These are phyloP conservation scores for Danionella cerebrum DNA, from an alignment of 2,113 vertebrate genomes.

Conservation along the genomic window DNA sequence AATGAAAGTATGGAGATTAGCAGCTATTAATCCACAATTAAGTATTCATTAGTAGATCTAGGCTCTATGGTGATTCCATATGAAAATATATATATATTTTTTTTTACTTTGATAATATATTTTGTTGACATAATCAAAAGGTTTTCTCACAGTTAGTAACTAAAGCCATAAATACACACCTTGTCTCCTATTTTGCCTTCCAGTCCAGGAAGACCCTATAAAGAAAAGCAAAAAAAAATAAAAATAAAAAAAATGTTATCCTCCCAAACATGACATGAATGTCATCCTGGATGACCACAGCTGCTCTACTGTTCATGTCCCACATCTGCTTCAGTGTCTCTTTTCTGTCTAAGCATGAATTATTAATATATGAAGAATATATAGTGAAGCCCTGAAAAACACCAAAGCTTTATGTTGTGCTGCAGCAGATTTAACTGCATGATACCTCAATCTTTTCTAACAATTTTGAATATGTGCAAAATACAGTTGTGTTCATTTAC, in stretches of 20 bases:
- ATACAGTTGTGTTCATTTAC: no score
- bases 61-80: no score
- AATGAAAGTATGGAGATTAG: no score
- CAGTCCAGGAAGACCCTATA: conserved; percentile 52
- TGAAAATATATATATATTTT: no score
- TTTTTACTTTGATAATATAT: no score
- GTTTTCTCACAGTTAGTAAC: not conserved
- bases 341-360: conserved; percentile 48
- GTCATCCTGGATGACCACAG: conserved; percentile 9
- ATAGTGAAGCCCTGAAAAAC: conserved; percentile 62
- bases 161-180: conserved; percentile 45
- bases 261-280: conserved; percentile 3
- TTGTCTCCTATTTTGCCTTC: conserved; percentile 58
- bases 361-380: conserved; percentile 57
- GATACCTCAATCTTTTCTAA: no score
- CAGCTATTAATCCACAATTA: no score
- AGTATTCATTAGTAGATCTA: no score
- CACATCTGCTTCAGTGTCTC: conserved; percentile 30
- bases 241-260: not conserved
- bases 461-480: no score
- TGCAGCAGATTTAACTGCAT: no score
- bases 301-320: conserved; percentile 13
- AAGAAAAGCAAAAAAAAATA: not conserved
- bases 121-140: no score
- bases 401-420: conserved; percentile 40